These are phyloP conservation scores for Stenichneumon culpator DNA, from an alignment of 2,888 invertebrate species.

Conservation along the genomic window DNA sequence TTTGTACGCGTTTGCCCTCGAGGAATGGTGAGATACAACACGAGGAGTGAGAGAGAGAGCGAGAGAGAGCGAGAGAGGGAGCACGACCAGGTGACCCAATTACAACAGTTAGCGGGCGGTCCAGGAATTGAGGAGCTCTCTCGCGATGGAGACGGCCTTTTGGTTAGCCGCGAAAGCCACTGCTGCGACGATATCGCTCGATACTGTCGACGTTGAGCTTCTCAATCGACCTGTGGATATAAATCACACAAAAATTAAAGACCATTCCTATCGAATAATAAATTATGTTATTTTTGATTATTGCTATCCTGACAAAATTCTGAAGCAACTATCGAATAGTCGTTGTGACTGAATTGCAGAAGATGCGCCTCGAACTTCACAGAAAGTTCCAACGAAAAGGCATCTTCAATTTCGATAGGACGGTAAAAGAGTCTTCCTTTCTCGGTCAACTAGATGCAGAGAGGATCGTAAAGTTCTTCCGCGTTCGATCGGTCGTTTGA, in stretches of 20 bases:
- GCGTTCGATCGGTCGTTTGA: conserved; percentile 3
- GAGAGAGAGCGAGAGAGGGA: not conserved
- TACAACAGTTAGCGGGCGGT: conserved; percentile 34
- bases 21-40: conserved; percentile 19
- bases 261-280: not conserved
- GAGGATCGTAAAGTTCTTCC: not conserved
- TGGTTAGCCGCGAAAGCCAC: conserved; percentile 19
- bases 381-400: not conserved
- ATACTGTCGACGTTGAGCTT: not conserved
- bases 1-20: conserved; percentile 22
- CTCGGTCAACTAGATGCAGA: conserved; percentile 40
- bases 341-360: not conserved
- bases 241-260: not conserved
- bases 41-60: conserved; percentile 8
- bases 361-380: not conserved
- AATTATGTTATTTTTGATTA: no score
- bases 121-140: conserved; percentile 12
- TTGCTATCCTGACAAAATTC: no score
- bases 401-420: not conserved
- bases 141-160: conserved; percentile 1
- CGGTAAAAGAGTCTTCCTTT: not conserved
- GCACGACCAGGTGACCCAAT: conserved; percentile 43
- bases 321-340: no score
- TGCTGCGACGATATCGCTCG: not conserved
- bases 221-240: not conserved